Base-by-base conservation (phyloP, 2,797 vertebrate genomes). In the Tympanoctomys barrerae region DNA sequence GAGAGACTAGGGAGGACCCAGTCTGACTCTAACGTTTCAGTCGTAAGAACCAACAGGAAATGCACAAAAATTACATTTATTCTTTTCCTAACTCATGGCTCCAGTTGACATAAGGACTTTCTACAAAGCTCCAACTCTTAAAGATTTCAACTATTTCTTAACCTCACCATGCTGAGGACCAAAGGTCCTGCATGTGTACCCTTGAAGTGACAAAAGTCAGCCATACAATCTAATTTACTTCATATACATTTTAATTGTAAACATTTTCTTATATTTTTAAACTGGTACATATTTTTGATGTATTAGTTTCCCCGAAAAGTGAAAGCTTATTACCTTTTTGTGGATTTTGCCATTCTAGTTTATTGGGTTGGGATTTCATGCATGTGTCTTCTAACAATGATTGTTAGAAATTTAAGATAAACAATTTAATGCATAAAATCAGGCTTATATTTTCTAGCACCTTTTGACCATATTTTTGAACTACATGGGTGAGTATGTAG, bases 391-490 rank as follows among this genome's bases (percentile, higher is more conserved):
- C 42, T 71, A 70, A 78, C 4, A 70, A 22, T 82, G 26, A 90
- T 78, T 64, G 31, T 87, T 89, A 19, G 75, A 82, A 62, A 54
- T 70, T 86, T 89, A 19, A 39, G 64, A 75, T 64, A 81, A 49
- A 71, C 10, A 71, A 49, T 28, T 73, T 80, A 80, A 59, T 24
- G n/a, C 5, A 59, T 59, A 64, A 64, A 49, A 61, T 59, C n/a
- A 19, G 73, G 14, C 22, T 87, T 62, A 16, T 49, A 33, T 49
- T 82, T 87, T 87, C 68, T 68, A 68, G 2, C 19, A 52, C 52
- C 66, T 87, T 79, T 62, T 77, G 71, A 31, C 7, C 28, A 19
- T 42, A 22, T 18, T 16, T 66, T 31, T 70, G 31, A 70, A 70
- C 33, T n/a, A 70, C 36, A n/a, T 36, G 8, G 70, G 36, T 24